Evolutionary conservation across 1,140 invertebrate species (phyloP), one percentile per base, ranked within the genome.

Genomic region (Drosophila arizonae): DNA sequence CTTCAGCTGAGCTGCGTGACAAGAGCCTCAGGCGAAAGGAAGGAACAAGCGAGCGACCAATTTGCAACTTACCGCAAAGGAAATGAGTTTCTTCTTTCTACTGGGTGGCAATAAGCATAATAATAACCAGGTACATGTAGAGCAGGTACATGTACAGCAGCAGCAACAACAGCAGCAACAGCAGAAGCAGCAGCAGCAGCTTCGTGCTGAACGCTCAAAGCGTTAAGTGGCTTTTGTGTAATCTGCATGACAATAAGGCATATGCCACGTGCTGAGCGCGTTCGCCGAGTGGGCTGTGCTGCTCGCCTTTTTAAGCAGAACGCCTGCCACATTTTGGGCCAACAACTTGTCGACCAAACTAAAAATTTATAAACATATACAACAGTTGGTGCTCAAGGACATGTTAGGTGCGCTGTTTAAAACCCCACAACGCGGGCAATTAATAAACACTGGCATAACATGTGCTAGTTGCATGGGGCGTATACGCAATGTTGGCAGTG

Each of bases 241-340:
- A 86, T 86, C 82, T 86, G 82, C 82, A 86, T 87, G 77, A 79
- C 81, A 87, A 86, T 87, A 64, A 86, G 73, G 65, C 50, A 39
- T 43, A 17, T 45, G 54, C 9, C 21, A 24, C 24, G 43, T 41
- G 45, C 26, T 43, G 30, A n/a, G 10, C 3, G 50, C 56, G 33
- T 36, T 36, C 33, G 2, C 33, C 4, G 6, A 30, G 33, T 11
- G 50, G 41, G 43, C 43, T 15, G 4, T n/a, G 13, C 17, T 15
- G 9, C 43, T 46, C 36, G 24, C 39, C 13, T 33, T 56, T 70
- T 43, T 28, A 24, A 33, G 61, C 13, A 15, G 55, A 48, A 30
- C 56, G 48, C 72, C 51, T 28, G 66, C 74, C 55, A 70, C 77
- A 85, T 71, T 57, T 71, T 33, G 33, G 8, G 24, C 54, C 61